Percentiles rank a stretch among this genome's conserved stretches.
phyloP scores from a whole-genome alignment of 2,888 invertebrate species.

The Ferdinandea cuprea region DNA sequence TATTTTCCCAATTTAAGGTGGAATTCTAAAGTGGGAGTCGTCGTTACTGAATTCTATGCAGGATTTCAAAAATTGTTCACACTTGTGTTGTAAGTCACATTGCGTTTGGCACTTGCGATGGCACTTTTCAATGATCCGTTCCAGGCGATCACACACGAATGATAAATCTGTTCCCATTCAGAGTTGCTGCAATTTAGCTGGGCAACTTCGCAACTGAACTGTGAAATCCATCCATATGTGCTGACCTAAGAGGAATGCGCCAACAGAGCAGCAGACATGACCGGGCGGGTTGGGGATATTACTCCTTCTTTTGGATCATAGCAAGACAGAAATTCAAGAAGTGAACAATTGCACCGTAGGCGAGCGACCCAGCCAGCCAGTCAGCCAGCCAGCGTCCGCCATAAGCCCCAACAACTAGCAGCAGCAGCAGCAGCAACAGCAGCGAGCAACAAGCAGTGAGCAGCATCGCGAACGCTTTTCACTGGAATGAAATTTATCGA shows the following conservation, averaged over 20 bases:
- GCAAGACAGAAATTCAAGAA: slow-evolving; percentile 74
- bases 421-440: not conserved
- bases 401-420: not conserved
- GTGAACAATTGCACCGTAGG: slow-evolving; percentile 74
- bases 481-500: slow-evolving; percentile 76
- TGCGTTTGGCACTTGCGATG: not conserved
- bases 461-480: slow-evolving; percentile 58
- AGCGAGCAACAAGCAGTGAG: not conserved
- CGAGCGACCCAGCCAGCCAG: slow-evolving; percentile 42
- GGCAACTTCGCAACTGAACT: slow-evolving; percentile 47
- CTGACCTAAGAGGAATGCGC: slow-evolving; percentile 58
- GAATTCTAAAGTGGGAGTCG: not conserved
- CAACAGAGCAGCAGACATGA: not conserved
- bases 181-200: slow-evolving; percentile 39
- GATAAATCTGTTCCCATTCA: slow-evolving; percentile 49
- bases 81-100: not conserved
- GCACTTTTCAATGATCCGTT: not conserved
- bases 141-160: slow-evolving; percentile 30
- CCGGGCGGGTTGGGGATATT: not conserved
- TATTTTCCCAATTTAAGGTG: not conserved
- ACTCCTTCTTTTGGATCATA: slow-evolving; percentile 57
- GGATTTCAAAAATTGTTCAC: too few species aligned
- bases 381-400: slow-evolving; percentile 1
- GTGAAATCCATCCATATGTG: slow-evolving; percentile 49
- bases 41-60: not conserved